A percentile compares a stretch with the other conserved stretches of the same genome.
These are phyloP conservation scores for Mantis religiosa DNA, from an alignment of 2,888 invertebrate genomes.

Conservation along the genomic window DNA sequence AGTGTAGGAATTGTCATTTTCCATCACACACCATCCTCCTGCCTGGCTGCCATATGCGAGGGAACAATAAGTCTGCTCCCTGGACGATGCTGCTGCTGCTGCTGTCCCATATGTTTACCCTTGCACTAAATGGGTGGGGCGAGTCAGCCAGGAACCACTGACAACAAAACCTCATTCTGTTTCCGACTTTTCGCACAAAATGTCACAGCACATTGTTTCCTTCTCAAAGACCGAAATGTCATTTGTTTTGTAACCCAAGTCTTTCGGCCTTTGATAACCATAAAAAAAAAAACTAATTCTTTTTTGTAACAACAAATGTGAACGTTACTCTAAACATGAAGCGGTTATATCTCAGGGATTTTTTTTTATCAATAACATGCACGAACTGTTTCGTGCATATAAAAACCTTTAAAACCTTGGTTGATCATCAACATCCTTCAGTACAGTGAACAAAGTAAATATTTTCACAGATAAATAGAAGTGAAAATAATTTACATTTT, in stretches of 20 bases:
- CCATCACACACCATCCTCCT: neutral
- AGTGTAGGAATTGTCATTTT: neutral
- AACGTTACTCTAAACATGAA: too few relatives aligned
- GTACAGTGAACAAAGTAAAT: too few relatives aligned
- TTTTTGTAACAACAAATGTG: neutral
- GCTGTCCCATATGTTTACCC: constrained; percentile 23
- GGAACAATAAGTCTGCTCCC: constrained; percentile 14
- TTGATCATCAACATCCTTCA: too few relatives aligned
- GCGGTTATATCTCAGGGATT: too few relatives aligned
- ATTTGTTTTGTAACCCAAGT: neutral
- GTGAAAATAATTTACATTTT: too few relatives aligned
- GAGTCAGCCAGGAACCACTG: neutral
- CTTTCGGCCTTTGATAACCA: neutral
- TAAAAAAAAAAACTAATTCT: neutral
- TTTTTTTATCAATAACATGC: too few relatives aligned
- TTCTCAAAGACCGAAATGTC: neutral
- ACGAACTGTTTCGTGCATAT: too few relatives aligned
- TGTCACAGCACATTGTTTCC: neutral
- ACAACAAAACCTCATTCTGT: neutral
- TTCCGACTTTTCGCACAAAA: neutral
- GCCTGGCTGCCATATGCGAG: constrained; percentile 1
- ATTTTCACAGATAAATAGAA: too few relatives aligned
- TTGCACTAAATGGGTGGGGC: neutral
- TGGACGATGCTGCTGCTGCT: constrained; percentile 14
- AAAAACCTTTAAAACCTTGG: too few relatives aligned